Evolutionary conservation across 2,888 invertebrate species (phyloP), one percentile per base, ranked within the genome.

Genomic region (Argynnis bischoffii): DNA sequence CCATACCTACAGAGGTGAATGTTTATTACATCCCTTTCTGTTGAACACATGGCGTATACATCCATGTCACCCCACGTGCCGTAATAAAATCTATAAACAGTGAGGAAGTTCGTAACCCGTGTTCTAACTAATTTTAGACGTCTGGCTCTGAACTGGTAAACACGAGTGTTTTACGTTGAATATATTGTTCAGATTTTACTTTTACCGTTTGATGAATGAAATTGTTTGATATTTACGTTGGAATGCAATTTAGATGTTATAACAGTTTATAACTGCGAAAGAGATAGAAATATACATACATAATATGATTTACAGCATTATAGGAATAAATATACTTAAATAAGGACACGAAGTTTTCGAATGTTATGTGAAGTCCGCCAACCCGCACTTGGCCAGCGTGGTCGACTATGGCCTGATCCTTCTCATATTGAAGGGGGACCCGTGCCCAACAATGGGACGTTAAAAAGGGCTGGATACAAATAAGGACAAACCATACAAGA

Each of bases 41-140:
- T 61, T 18, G 1, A 64, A 60, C 61, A 67, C 47, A 64, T 57
- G 69, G 61, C 64, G 48, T 31, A n/a, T 15, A 53, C 54, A 55
- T 63, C 66, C 64, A 48, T 56, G 64, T 53, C 66, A 63, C 64
- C 63, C 61, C 54, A 67, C 55, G 61, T 67, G 66, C 57, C 57
- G 51, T 59, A 66, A 56, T 70, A 65, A 64, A 63, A 61, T 63
- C 70, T 66, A 59, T 53, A 53, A 63, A 59, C 67, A 55, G 73
- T 77, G 31, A 77, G 80, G 80, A 79, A 78, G 80, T 76, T 73
- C 76, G 74, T 76, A 78, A 75, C 75, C 71, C 74, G 70, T 76
- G 77, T 77, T 77, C 61, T 46, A 47, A 64, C 74, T 77, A 76
- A 72, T 74, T 76, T 72, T 76, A 77, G 66, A 67, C 67, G 67